Conservation (phyloP, 2,797 vertebrate genomes). For the Loris lydekkerianus region DNA sequence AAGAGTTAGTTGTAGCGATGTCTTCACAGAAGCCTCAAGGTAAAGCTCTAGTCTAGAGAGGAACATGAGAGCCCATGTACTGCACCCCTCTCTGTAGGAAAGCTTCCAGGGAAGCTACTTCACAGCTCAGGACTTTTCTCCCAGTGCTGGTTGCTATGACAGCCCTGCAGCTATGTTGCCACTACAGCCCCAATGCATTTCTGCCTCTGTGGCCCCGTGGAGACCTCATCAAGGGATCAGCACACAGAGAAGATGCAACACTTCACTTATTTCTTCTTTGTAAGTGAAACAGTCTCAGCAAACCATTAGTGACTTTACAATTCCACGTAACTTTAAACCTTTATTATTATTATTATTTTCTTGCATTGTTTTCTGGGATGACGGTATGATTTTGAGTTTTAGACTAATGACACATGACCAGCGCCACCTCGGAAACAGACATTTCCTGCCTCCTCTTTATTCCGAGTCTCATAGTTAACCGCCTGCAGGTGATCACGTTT, state of each 20-base stretch:
- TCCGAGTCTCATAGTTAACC: neutral
- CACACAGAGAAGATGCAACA: neutral
- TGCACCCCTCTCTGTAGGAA: neutral
- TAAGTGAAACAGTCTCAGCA: neutral
- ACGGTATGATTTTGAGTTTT: neutral
- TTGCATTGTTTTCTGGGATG: neutral
- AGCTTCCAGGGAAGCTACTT: neutral
- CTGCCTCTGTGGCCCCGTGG: neutral
- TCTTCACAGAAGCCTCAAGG: neutral
- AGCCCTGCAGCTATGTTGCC: neutral
- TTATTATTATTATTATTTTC: neutral
- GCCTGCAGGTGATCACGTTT: neutral
- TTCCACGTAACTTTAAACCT: neutral
- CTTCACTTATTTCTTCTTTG: slow-evolving; percentile 9
- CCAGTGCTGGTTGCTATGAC: neutral
- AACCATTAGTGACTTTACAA: neutral
- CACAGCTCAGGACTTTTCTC: neutral
- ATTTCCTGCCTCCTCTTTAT: neutral
- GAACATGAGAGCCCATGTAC: neutral
- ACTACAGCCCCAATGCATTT: neutral
- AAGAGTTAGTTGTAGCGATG: neutral
- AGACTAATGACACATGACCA: neutral
- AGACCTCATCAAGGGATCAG: neutral
- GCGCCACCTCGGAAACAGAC: neutral
- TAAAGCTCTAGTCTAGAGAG: neutral